Percentiles rank a stretch among this genome's conserved stretches.
phyloP scores from a whole-genome alignment of 2,797 vertebrate species.

The Poecilia velifera region DNA sequence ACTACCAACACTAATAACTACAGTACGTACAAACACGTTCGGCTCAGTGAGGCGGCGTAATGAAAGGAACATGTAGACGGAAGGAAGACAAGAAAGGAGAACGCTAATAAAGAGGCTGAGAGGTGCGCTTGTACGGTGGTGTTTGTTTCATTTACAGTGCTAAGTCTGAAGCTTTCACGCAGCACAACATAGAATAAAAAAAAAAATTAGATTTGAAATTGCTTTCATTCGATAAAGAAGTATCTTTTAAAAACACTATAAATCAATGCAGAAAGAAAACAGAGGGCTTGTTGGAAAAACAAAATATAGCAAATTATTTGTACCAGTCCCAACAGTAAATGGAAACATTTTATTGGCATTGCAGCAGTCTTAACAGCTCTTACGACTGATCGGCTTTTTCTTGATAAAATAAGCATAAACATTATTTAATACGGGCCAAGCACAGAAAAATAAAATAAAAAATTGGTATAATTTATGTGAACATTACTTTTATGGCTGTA shows the following conservation, averaged over 20 bases:
- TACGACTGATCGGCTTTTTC: background rate
- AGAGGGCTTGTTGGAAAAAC: no score
- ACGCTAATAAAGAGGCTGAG: background rate
- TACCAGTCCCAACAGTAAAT: background rate
- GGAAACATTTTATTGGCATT: background rate
- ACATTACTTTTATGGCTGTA: background rate
- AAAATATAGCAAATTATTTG: background rate
- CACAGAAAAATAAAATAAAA: background rate
- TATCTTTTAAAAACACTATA: background rate
- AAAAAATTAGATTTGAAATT: background rate
- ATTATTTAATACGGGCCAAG: background rate
- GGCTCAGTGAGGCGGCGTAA: slow-evolving; percentile 37
- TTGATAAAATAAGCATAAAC: background rate
- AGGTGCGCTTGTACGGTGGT: slow-evolving; percentile 24
- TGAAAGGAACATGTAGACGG: slow-evolving; percentile 19
- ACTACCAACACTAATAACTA: slow-evolving; percentile 21
- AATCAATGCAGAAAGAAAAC: background rate
- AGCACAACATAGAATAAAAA: background rate
- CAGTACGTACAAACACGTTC: slow-evolving; percentile 34
- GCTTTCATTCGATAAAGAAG: background rate
- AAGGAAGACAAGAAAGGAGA: slow-evolving; percentile 11
- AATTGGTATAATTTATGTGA: background rate
- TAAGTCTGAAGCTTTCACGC: background rate
- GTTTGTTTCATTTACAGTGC: background rate
- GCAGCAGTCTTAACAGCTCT: background rate